Evolutionary conservation across 1,140 invertebrate genomes (phyloP), one percentile per base, ranked within the genome.

Genomic region (Monochamus saltuarius): DNA sequence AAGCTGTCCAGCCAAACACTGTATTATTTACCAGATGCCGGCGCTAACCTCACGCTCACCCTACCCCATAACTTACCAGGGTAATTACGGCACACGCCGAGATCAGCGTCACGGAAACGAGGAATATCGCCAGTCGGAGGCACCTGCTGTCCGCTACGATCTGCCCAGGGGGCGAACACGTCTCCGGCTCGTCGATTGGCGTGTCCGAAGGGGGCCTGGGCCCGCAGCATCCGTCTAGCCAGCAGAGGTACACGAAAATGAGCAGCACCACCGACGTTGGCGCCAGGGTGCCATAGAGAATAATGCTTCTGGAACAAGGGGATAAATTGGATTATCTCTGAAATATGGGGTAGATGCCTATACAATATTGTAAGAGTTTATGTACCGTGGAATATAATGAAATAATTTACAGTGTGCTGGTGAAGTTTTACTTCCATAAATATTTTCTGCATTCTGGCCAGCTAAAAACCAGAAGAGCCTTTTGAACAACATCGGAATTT

Each of bases 51-150:
- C n/a, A n/a, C n/a, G n/a, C n/a, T n/a, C n/a, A 29, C 22, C 22
- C 22, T 6, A 29, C 22, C 22, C 22, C 22, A 29, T 29, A 29
- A 74, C 80, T 82, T 80, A 89, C 88, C 78, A 89, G 76, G 64
- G 86, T 87, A 29, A 89, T 84, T 22, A 89, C 83, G 34, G 87
- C 83, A 68, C 86, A 88, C 0, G 83, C 75, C 7, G 84, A 83
- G 50, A 89, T 84, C 13, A 89, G 77, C 35, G 81, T 71, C n/a
- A 85, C 82, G 7, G 85, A 82, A 6, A 88, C 78, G 7, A 88
- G 68, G 69, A 89, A 89, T 68, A 88, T 84, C 1, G 85, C 81
- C 34, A 89, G 71, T 57, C 88, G 77, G 13, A 89, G 76, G 69
- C 83, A 86, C 36, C 84, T 77, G 67, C 84, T 87, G 53, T 80